Conservation (phyloP, 2,888 invertebrate genomes). For the Thelaira solivaga region DNA sequence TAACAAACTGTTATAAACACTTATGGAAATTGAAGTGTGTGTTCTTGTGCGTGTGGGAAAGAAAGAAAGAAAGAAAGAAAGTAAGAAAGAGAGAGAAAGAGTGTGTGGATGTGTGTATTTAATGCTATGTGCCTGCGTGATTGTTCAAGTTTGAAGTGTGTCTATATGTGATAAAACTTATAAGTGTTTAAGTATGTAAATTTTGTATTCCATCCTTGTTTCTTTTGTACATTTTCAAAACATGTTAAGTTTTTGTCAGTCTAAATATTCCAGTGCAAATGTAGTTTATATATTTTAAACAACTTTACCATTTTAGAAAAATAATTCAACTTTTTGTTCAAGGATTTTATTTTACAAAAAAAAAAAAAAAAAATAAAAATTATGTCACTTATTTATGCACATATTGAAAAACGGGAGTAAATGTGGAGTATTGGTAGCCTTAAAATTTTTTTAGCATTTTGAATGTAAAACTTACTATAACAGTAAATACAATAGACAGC, state of each 20-base stretch:
- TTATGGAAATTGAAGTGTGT: no score
- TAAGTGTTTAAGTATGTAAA: constrained; percentile 14
- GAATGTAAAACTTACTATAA: not conserved
- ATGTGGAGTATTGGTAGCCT: not conserved
- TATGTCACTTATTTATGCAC: constrained; percentile 40
- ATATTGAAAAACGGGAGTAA: not conserved
- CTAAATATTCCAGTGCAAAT: constrained; percentile 12
- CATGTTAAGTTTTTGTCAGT: constrained; percentile 20
- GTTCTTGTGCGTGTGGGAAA: no score
- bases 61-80: no score
- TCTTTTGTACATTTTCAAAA: not conserved
- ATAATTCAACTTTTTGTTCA: not conserved
- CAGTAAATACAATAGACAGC: not conserved
- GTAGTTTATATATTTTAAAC: constrained; percentile 35
- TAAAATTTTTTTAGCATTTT: not conserved
- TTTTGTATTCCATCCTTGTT: not conserved
- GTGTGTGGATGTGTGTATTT: no score
- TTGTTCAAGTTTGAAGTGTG: constrained; percentile 10
- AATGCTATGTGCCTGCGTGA: no score
- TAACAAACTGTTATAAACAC: not conserved
- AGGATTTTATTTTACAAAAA: not conserved
- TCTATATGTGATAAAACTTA: constrained; percentile 15
- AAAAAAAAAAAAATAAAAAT: constrained; percentile 1
- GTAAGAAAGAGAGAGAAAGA: no score
- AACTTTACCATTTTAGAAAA: constrained; percentile 17